phyloP scores from a whole-genome alignment of 1,140 invertebrate species.

The Pseudomyrmex cubaensis region DNA sequence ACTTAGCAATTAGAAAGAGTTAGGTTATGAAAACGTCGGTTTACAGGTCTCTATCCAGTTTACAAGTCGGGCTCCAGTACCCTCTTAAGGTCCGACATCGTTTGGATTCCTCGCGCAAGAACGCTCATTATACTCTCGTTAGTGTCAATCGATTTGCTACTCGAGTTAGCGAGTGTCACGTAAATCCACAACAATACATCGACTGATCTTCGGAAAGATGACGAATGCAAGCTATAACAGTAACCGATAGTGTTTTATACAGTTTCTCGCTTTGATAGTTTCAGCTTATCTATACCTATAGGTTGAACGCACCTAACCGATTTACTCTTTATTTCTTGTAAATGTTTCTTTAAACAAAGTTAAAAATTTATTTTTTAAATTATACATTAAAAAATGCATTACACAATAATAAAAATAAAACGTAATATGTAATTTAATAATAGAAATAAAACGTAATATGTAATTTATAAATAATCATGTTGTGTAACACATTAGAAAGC shows the following conservation, averaged over 20 bases:
- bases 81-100: slow-evolving; percentile 54
- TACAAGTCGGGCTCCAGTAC: too few relatives aligned
- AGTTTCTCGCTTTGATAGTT: background rate
- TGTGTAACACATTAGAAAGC: background rate
- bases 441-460: background rate
- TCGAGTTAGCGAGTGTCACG: slow-evolving; percentile 8
- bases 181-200: slow-evolving; percentile 4
- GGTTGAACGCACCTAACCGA: background rate
- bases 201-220: slow-evolving; percentile 21
- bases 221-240: background rate
- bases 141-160: slow-evolving; percentile 64
- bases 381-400: background rate
- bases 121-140: slow-evolving; percentile 66
- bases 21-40: too few relatives aligned
- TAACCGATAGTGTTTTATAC: background rate
- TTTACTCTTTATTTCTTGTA: slow-evolving; percentile 11
- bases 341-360: background rate
- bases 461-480: background rate
- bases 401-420: background rate
- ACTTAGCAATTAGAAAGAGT: too few relatives aligned
- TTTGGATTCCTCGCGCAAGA: slow-evolving; percentile 69
- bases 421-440: background rate
- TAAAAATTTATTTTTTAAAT: background rate
- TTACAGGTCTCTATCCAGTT: too few relatives aligned
- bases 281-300: background rate